These are phyloP conservation scores for Clamator glandarius DNA, from an alignment of 2,797 vertebrate genomes.

Conservation along the genomic window DNA sequence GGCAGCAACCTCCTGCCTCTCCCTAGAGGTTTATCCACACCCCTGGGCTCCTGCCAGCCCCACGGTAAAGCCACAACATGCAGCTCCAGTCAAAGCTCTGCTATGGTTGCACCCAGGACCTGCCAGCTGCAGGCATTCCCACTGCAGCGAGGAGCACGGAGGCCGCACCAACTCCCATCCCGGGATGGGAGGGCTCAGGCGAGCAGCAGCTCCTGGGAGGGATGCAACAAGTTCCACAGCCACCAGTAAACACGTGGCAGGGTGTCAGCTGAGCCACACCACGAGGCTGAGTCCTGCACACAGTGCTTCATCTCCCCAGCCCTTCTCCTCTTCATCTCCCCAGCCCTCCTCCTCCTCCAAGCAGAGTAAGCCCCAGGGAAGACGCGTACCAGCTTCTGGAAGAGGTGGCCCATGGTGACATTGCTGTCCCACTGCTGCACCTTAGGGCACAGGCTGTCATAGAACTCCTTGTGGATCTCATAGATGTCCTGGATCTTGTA, in stretches of 20 bases:
- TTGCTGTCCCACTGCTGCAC: slow-evolving; percentile 97
- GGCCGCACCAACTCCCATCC: neutral
- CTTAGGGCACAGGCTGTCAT: slow-evolving; percentile 90
- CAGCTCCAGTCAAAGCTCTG: neutral
- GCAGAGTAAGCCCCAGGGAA: neutral
- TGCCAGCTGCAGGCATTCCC: neutral
- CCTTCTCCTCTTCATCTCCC: too few species aligned
- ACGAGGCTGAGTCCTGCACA: fast-evolving
- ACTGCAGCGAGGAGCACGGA: fast-evolving
- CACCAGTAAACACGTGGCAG: fast-evolving
- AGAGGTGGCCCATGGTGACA: slow-evolving; percentile 95
- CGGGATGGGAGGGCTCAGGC: neutral
- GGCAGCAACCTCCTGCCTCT: neutral
- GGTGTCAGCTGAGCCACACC: neutral
- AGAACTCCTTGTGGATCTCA: slow-evolving; percentile 97
- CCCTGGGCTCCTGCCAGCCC: neutral
- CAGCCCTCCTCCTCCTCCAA: too few species aligned
- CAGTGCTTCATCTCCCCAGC: neutral
- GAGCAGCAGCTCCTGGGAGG: neutral
- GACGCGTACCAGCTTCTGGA: slow-evolving; percentile 92
- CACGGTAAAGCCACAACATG: fast-evolving
- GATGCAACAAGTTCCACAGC: neutral
- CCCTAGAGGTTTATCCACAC: neutral
- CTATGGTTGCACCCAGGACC: neutral
- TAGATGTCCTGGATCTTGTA: slow-evolving; percentile 98